Conservation (phyloP, 2,113 vertebrate species). For the Lepus europaeus region DNA sequence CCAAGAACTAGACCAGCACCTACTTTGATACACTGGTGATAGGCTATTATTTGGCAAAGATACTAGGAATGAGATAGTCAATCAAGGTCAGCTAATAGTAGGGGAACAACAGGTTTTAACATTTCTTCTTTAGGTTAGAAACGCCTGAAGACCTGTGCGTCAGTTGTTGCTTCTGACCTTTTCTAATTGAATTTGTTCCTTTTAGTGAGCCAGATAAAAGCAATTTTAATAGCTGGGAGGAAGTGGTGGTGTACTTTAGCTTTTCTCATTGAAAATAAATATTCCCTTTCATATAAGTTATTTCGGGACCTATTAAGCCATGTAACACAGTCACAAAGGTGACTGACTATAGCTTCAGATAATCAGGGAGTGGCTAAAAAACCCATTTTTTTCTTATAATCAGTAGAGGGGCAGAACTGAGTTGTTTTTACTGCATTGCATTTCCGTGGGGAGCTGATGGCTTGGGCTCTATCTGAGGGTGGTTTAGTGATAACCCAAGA, state of each 20-base stretch:
- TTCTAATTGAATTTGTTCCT: slow-evolving; percentile 66
- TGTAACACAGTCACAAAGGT: slow-evolving; percentile 35
- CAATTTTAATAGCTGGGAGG: slow-evolving; percentile 45
- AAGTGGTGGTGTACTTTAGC: not conserved
- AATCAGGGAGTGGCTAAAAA: slow-evolving; percentile 48
- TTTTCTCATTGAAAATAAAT: slow-evolving; percentile 75
- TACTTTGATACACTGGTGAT: not conserved
- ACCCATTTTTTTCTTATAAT: slow-evolving; percentile 29
- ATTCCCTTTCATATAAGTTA: slow-evolving; percentile 55
- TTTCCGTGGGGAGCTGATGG: not conserved
- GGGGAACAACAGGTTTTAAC: slow-evolving; percentile 3
- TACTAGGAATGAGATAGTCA: not conserved
- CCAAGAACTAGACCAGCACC: not conserved
- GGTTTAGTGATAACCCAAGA: not conserved
- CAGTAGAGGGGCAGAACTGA: slow-evolving; percentile 23
- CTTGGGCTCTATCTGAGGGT: not conserved
- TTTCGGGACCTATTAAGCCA: slow-evolving; percentile 43
- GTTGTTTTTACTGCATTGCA: slow-evolving; percentile 30
- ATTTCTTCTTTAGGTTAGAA: slow-evolving; percentile 11
- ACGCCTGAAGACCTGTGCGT: slow-evolving; percentile 18
- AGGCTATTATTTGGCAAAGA: slow-evolving; percentile 7
- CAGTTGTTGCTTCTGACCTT: slow-evolving; percentile 59
- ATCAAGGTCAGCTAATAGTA: slow-evolving; percentile 36
- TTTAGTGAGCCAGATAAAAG: slow-evolving; percentile 58
- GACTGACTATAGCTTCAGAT: not conserved